These are phyloP conservation scores for Sarcophaga bullata DNA, from an alignment of 1,140 invertebrate species.

Conservation along the genomic window DNA sequence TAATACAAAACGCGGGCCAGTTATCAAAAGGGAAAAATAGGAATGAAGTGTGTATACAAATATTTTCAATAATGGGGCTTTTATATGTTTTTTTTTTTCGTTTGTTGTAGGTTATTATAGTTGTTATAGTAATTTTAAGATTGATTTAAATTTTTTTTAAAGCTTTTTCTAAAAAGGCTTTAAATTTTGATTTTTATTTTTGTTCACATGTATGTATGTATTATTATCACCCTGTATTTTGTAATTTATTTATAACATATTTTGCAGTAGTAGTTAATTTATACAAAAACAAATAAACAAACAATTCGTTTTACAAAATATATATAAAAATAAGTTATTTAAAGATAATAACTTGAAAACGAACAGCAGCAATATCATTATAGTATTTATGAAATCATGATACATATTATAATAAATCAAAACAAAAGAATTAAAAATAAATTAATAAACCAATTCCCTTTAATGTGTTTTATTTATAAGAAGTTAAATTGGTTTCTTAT, in stretches of 20 bases:
- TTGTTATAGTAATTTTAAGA: slow-evolving; percentile 19
- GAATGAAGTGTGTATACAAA: neutral
- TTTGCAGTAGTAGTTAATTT: slow-evolving; percentile 12
- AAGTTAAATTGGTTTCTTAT: neutral
- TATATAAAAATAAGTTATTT: too few relatives aligned
- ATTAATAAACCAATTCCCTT: neutral
- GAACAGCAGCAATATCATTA: slow-evolving; percentile 16
- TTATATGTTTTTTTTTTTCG: neutral
- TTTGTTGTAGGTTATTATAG: neutral
- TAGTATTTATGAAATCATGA: slow-evolving; percentile 8
- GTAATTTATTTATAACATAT: slow-evolving; percentile 16
- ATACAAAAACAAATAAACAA: neutral
- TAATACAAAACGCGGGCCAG: too few relatives aligned
- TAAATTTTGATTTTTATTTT: neutral
- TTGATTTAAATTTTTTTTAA: neutral
- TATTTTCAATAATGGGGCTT: neutral
- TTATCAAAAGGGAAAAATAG: too few relatives aligned
- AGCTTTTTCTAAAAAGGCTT: slow-evolving; percentile 16
- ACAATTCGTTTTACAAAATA: too few relatives aligned
- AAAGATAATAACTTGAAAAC: too few relatives aligned
- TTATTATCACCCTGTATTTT: slow-evolving; percentile 1
- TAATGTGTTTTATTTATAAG: neutral
- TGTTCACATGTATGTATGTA: neutral
- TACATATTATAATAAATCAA: neutral
- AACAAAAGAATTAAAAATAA: slow-evolving; percentile 4